Percentiles rank a stretch among this genome's conserved stretches.
Conservation (phyloP, 1,140 invertebrate species). For the Drosophila paulistorum region DNA sequence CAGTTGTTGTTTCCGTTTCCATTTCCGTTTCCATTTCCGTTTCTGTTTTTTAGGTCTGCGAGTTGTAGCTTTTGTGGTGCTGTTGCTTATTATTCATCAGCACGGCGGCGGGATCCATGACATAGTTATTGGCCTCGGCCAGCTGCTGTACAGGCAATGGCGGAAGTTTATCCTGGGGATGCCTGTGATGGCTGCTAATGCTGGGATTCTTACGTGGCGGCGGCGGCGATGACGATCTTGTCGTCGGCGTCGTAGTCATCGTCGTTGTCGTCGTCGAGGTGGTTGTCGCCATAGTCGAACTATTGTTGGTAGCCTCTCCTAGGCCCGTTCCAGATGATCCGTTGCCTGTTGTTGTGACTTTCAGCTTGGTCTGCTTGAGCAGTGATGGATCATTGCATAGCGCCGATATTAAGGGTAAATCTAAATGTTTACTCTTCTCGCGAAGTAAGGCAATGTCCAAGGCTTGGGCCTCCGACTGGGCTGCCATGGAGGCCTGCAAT, state of each 20-base stretch:
- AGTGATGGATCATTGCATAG: conserved; percentile 94
- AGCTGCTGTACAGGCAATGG: conserved; percentile 77
- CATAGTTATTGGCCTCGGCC: conserved; percentile 82
- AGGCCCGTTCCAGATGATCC: not conserved
- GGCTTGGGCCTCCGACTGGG: conserved; percentile 40
- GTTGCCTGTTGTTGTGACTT: conserved; percentile 83
- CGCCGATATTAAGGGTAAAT: conserved; percentile 94
- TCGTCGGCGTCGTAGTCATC: conserved; percentile 22
- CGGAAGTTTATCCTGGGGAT: conserved; percentile 85
- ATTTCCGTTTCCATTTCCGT: conserved; percentile 36
- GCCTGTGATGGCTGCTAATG: conserved; percentile 85
- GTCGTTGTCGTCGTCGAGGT: not conserved
- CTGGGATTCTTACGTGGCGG: conserved; percentile 83
- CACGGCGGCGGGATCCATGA: conserved; percentile 77
- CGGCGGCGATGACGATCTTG: conserved; percentile 30
- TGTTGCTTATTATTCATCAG: conserved; percentile 60
- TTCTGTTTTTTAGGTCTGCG: conserved; percentile 53
- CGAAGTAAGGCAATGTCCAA: conserved; percentile 91
- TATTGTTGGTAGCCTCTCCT: conserved; percentile 16
- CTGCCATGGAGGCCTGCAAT: conserved; percentile 69
- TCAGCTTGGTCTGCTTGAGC: conserved; percentile 93
- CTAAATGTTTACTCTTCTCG: conserved; percentile 93
- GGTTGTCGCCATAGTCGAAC: not conserved
- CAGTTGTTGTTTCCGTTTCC: conserved; percentile 4
- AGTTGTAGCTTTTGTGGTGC: conserved; percentile 75